These are phyloP conservation scores for Philantomba maxwellii DNA, from an alignment of 2,113 vertebrate species.

Conservation along the genomic window DNA sequence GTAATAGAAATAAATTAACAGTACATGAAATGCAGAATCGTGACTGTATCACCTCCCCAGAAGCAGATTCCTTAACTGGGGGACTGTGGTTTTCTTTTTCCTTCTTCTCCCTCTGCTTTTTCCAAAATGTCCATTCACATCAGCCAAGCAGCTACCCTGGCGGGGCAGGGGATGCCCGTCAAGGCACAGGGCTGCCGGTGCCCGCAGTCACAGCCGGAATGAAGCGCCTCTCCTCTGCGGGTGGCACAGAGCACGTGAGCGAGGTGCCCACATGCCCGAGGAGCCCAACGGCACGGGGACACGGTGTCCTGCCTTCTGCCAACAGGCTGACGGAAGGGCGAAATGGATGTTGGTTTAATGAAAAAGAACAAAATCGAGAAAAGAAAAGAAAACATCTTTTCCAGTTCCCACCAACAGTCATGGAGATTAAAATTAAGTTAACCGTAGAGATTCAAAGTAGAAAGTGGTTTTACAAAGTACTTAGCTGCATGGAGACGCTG, in stretches of 20 bases:
- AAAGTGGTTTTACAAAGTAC: background rate
- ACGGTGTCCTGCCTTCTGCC: accelerated
- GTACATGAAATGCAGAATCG: no score
- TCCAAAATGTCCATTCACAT: no score
- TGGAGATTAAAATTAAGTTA: conserved; percentile 40
- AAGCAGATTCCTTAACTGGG: background rate
- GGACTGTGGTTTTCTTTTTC: background rate
- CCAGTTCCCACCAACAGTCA: background rate
- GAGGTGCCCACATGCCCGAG: accelerated
- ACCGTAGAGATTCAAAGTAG: background rate
- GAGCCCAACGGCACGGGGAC: background rate
- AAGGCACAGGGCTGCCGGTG: accelerated
- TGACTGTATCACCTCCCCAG: background rate
- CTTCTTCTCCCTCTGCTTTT: background rate
- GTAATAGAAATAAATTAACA: background rate
- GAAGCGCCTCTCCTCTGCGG: background rate
- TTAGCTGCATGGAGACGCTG: background rate
- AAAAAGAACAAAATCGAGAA: background rate
- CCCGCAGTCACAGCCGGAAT: accelerated
- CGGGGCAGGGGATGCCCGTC: accelerated
- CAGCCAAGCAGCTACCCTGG: accelerated
- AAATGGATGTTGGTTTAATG: background rate
- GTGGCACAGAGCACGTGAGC: accelerated
- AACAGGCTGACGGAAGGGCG: background rate
- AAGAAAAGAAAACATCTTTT: background rate